Conservation (phyloP, 1,140 invertebrate genomes). For the Hirudo medicinalis region DNA sequence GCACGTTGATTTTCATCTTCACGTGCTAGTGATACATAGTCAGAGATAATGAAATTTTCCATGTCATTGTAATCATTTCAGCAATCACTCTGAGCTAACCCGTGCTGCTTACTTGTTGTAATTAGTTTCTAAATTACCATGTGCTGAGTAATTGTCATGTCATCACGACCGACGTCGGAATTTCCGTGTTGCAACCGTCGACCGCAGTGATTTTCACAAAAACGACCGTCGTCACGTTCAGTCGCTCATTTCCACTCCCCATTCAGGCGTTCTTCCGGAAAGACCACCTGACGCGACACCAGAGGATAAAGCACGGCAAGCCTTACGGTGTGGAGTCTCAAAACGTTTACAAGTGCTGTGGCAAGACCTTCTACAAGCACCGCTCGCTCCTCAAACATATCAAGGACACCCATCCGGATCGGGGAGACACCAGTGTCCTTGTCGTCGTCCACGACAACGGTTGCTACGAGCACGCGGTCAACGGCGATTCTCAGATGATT, state of each 20-base stretch:
- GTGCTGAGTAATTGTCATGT: no score
- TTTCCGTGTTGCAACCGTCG: no score
- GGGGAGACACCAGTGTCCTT: neutral
- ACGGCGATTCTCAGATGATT: neutral
- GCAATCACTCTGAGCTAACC: no score
- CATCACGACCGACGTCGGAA: no score
- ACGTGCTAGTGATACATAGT: no score
- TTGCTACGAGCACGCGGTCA: slow-evolving; percentile 1
- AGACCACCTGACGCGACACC: slow-evolving; percentile 16
- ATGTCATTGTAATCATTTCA: no score
- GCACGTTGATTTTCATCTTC: no score
- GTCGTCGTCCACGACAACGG: neutral
- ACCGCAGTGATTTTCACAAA: no score
- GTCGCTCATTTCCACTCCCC: neutral
- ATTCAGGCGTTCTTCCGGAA: slow-evolving; percentile 11
- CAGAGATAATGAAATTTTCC: no score
- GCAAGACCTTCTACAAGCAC: slow-evolving; percentile 16
- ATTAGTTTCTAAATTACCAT: no score
- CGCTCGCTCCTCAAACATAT: slow-evolving; percentile 9
- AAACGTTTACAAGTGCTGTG: slow-evolving; percentile 13
- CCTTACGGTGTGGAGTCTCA: slow-evolving; percentile 11
- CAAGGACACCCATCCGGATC: slow-evolving; percentile 1
- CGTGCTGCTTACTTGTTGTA: no score
- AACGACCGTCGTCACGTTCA: no score
- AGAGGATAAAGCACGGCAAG: slow-evolving; percentile 17